Evolutionary conservation across 2,113 vertebrate genomes (phyloP), one percentile per base, ranked within the genome.

Genomic region (Desmodus rotundus): DNA sequence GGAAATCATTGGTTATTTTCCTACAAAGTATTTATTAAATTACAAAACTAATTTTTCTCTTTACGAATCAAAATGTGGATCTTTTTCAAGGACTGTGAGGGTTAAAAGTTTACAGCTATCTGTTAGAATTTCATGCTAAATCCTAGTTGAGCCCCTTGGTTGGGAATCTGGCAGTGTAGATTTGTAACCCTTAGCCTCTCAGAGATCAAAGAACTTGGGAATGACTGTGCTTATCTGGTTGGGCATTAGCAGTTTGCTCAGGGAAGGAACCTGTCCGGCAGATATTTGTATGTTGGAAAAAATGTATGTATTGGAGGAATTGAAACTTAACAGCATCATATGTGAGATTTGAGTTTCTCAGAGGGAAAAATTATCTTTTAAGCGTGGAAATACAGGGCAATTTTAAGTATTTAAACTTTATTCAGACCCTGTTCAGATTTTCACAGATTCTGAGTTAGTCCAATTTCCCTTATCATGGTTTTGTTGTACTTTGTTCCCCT

Each of bases 21-120:
- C 41, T 86, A 65, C 14, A 58, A 68, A 93, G 12, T 91, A 70
- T 68, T 77, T 89, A 82, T 22, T 74, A 83, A 73, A 81, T 68
- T 87, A 24, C 89, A 94, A 50, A 73, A 76, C 22, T 73, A 11
- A 45, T 56, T 70, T 67, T 96, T 94, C 22, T 84, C 89, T 91
- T 70, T 83, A 41, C 72, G 54, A 73, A 36, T 72, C 72, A 77
- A 72, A 95, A 87, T 67, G 36, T 80, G 20, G 7, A 28, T 91
- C 17, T 54, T 87, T 88, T 68, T n/a, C 31, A 63, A 78, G 94
- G 36, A 73, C 47, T 58, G 3, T 76, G 73, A 77, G 24, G 67
- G 33, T 76, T n/a, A 84, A 56, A 82, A 72, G 14, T 87, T 7
- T 94, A 38, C 58, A 91, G 45, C 3, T 89, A 70, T 12, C 33